These are phyloP conservation scores for Leptinotarsa rubiginosa DNA, from an alignment of 2,888 invertebrate genomes.

Conservation along the genomic window DNA sequence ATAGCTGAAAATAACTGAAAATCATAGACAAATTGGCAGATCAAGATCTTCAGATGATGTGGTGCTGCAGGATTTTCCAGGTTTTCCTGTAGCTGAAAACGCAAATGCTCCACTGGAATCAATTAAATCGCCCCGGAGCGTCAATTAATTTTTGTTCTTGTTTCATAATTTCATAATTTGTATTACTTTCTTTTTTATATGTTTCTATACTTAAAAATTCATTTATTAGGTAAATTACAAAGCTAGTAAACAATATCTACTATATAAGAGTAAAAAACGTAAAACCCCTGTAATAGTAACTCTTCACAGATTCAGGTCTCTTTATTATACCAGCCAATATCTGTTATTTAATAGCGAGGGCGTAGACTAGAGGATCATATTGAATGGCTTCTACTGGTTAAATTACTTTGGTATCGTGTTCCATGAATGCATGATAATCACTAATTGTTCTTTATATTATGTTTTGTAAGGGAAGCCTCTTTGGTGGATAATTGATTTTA, in stretches of 20 bases:
- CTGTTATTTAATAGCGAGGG: conserved; percentile 7
- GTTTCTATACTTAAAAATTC: too few relatives aligned
- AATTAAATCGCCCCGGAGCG: too few relatives aligned
- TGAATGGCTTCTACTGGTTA: conserved; percentile 11
- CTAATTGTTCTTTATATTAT: background rate
- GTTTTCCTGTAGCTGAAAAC: too few relatives aligned
- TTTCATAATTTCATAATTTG: too few relatives aligned
- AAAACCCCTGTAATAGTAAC: background rate
- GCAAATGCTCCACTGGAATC: too few relatives aligned
- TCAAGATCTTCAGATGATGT: too few relatives aligned
- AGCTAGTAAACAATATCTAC: background rate
- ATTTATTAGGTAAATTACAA: background rate
- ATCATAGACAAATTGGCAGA: too few relatives aligned
- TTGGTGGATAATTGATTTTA: background rate
- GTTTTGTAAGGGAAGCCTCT: background rate
- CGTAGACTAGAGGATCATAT: conserved; percentile 10
- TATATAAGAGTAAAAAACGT: background rate
- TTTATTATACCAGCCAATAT: background rate
- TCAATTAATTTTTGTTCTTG: too few relatives aligned
- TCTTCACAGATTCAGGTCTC: background rate
- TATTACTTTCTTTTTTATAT: too few relatives aligned
- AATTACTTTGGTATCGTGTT: background rate
- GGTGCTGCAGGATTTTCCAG: too few relatives aligned
- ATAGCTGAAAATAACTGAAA: too few relatives aligned
- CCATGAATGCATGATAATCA: background rate